Conservation (phyloP, 2,888 invertebrate genomes). For the Scaptomyza caliginosa region DNA sequence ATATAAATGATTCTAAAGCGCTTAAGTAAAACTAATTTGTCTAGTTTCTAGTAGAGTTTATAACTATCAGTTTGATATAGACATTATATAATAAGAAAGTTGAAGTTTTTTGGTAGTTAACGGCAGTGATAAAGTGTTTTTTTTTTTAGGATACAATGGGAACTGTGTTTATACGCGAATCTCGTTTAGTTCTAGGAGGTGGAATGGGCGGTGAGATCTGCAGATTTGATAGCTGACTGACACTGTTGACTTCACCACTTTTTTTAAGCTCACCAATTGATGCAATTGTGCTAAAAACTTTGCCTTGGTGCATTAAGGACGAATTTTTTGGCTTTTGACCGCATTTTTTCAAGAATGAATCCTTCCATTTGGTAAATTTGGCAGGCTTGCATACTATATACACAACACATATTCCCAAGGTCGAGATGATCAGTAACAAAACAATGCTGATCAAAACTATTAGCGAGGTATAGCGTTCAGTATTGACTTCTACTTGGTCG, state of each 20-base stretch:
- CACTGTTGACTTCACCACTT: slow-evolving; percentile 7
- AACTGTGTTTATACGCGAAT: slow-evolving; percentile 74
- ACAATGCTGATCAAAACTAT: slow-evolving; percentile 24
- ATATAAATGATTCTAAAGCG: slow-evolving; percentile 16
- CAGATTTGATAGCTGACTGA: slow-evolving; percentile 21
- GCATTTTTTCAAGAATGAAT: slow-evolving; percentile 19
- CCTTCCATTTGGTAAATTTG: slow-evolving; percentile 29
- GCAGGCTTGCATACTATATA: slow-evolving; percentile 25
- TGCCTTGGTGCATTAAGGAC: slow-evolving; percentile 15
- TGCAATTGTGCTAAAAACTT: slow-evolving; percentile 22
- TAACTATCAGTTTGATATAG: slow-evolving; percentile 13
- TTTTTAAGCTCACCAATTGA: slow-evolving; percentile 28
- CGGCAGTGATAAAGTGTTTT: neutral
- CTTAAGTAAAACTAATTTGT: slow-evolving; percentile 1
- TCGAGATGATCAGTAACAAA: slow-evolving; percentile 21
- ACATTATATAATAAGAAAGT: slow-evolving; percentile 27
- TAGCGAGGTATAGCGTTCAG: slow-evolving; percentile 4
- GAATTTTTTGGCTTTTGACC: slow-evolving; percentile 43
- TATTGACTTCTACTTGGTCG: slow-evolving; percentile 29
- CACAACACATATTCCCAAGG: slow-evolving; percentile 15
- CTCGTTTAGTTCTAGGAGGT: slow-evolving; percentile 81
- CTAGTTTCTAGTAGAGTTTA: slow-evolving; percentile 6
- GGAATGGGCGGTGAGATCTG: slow-evolving; percentile 70
- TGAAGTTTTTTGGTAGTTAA: neutral
- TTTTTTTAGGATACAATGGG: slow-evolving; percentile 46